phyloP scores from a whole-genome alignment of 2,113 vertebrate genomes.

The Physeter macrocephalus region DNA sequence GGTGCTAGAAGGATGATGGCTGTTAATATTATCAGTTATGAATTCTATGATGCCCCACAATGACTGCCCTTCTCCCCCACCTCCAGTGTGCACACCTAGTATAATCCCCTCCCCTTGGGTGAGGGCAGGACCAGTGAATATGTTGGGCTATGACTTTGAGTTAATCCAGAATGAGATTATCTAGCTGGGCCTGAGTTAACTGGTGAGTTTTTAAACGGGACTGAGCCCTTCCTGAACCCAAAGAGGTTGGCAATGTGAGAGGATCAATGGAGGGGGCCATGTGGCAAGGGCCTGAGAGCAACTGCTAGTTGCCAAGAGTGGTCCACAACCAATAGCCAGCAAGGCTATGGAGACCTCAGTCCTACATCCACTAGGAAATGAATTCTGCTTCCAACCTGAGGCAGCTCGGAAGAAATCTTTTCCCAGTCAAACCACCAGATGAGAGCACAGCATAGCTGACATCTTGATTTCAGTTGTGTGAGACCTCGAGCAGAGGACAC shows the following conservation, averaged over 20 bases:
- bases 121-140: neutral
- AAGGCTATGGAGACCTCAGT: neutral
- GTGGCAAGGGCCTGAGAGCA: neutral
- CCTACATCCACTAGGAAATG: neutral
- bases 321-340: neutral
- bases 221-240: neutral
- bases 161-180: neutral
- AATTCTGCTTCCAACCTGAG: neutral
- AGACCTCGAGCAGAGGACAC: neutral
- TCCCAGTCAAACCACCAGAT: neutral
- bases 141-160: neutral
- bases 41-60: neutral
- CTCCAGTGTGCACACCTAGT: neutral
- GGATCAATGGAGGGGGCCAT: neutral
- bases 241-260: neutral
- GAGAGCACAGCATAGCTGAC: neutral
- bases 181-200: neutral
- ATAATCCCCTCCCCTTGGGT: neutral
- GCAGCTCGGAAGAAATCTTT: neutral
- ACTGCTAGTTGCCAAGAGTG: neutral
- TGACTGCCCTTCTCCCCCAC: fast-evolving
- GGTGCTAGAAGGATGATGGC: neutral
- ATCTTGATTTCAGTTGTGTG: neutral
- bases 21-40: neutral
- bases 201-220: neutral